phyloP scores from a whole-genome alignment of 2,113 vertebrate species.

The Lepus americanus region DNA sequence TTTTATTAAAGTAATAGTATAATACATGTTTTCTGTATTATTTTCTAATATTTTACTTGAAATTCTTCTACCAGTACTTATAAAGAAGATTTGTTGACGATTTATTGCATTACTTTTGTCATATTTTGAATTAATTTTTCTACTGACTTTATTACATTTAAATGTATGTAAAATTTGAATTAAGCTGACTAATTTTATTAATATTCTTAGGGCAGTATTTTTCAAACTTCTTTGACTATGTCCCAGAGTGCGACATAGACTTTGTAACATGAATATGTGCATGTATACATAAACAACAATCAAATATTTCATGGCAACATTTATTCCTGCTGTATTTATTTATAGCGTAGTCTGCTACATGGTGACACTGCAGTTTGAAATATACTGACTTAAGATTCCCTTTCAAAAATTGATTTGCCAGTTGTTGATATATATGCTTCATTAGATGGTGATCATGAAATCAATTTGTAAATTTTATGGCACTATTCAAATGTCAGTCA shows the following conservation, averaged over 20 bases:
- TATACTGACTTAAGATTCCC: background rate
- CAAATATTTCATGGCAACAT: background rate
- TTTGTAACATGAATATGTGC: slow-evolving; percentile 29
- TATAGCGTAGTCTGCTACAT: background rate
- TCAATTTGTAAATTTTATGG: background rate
- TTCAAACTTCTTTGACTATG: background rate
- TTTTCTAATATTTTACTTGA: slow-evolving; percentile 33
- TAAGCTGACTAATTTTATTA: slow-evolving; percentile 43
- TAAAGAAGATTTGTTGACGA: background rate
- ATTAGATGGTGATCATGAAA: background rate
- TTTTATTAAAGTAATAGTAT: slow-evolving; percentile 22
- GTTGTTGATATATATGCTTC: background rate
- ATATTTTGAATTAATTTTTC: slow-evolving; percentile 51
- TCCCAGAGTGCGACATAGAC: background rate
- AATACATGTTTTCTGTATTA: background rate
- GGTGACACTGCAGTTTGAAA: background rate
- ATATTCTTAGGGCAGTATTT: slow-evolving; percentile 18
- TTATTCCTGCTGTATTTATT: background rate
- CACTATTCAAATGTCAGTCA: background rate
- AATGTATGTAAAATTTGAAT: slow-evolving; percentile 45
- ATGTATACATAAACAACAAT: background rate
- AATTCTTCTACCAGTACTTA: background rate
- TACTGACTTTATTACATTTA: slow-evolving; percentile 21
- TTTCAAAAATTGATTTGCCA: slow-evolving; percentile 35
- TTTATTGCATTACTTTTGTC: background rate